Evolutionary conservation across 2,797 vertebrate genomes (phyloP).

Genomic region (Danio kyathit): DNA sequence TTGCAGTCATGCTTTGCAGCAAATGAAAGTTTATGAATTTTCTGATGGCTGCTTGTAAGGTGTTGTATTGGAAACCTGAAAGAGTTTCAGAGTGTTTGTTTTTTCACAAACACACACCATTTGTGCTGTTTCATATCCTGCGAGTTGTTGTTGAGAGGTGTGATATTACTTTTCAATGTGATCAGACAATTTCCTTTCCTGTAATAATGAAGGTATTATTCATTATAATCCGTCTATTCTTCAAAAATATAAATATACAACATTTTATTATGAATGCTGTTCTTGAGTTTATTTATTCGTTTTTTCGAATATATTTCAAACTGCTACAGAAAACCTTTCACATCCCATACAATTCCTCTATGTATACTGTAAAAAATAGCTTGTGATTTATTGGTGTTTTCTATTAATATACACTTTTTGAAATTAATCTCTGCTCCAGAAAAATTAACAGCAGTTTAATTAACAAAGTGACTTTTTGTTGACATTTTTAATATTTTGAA

Average conservation of each 20-base stretch:
- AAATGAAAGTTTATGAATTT: neutral
- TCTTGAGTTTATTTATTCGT: neutral
- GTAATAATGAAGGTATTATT: neutral
- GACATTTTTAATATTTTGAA: no score
- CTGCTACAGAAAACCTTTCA: constrained; percentile 12
- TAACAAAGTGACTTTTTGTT: no score
- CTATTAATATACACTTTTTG: no score
- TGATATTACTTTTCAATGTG: constrained; percentile 16
- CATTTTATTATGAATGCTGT: no score
- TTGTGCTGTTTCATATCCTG: constrained; percentile 1
- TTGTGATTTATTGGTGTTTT: no score
- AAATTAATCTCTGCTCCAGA: no score
- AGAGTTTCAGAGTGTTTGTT: neutral
- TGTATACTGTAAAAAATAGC: no score
- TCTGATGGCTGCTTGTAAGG: neutral
- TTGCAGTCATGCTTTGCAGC: constrained; percentile 14
- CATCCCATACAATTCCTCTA: neutral
- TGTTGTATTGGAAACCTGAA: constrained; percentile 19
- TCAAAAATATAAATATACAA: neutral
- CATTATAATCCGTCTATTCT: neutral
- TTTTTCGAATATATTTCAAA: neutral
- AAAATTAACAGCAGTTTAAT: no score
- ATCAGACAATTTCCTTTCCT: neutral
- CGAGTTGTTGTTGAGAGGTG: neutral
- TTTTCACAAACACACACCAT: neutral